Evolutionary conservation across 2,888 invertebrate species (phyloP), one percentile per base, ranked within the genome.

Genomic region (Mactromeris polynyma): DNA sequence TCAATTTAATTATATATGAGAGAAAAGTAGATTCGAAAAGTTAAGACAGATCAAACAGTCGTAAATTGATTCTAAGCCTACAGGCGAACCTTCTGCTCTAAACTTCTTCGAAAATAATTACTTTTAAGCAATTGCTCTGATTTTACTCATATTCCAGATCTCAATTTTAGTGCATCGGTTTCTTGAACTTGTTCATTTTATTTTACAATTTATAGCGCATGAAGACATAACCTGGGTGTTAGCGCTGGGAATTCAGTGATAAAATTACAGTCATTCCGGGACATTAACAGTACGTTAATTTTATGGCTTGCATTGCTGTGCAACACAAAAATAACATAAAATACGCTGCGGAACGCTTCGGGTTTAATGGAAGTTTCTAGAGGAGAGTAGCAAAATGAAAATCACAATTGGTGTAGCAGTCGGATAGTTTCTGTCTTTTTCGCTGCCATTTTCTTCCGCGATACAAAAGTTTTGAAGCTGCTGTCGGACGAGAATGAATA

Each of bases 321-420:
- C 73, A 73, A 19, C 17, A 33, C 73, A 73, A 73, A 73, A 33
- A 33, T 4, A 26, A 26, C 33, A 73, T 73, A 36, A 73, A 73
- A 73, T 73, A 19, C 73, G 31, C 73, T 21, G 2, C 14, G 14
- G 73, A 36, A 36, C 2, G 36, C 36, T 7, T 26, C 9, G 21
- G 58, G 7, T 58, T 69, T 69, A 69, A 69, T 69, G 31, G 69
- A 69, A 31, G 4, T 73, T 73, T 64, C 58, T 64, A n/a, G 58
- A 9, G 58, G 26, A 64, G 26, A 64, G 58, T 64, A n/a, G 58
- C 58, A 64, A 64, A 58, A 26, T 64, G 58, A 64, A 64, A 58
- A 64, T 26, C 26, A 64, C 58, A 26, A 64, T 64, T 64, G 26
- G 26, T 9, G 11, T 3, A 64, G 26, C 26, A 26, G 11, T 64